Evolutionary conservation across 2,113 vertebrate genomes (phyloP), one percentile per base, ranked within the genome.

Genomic region (Piprites chloris): DNA sequence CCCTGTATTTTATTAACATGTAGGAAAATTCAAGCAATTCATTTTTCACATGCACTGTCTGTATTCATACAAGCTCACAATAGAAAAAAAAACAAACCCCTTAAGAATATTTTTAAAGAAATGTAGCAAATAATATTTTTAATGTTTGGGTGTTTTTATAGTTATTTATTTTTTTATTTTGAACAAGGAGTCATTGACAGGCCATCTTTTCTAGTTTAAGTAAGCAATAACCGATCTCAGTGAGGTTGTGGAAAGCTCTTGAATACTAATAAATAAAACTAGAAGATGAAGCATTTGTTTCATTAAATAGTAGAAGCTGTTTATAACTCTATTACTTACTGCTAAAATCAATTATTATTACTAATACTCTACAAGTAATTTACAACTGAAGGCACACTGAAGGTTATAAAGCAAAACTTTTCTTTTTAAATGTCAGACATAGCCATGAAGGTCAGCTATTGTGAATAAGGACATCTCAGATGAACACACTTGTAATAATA

Each of bases 321-420:
- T 98, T 98, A 97, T 98, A 98, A 98, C 95, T 98, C 95, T 97
- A 89, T 97, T 98, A 97, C 96, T 97, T 98, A 97, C 96, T 97
- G 89, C 97, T 97, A 97, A 98, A 98, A 98, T 98, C 96, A 97
- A 97, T 98, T 97, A 97, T 97, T 98, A 98, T 97, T 98, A 96
- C 97, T 98, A 97, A 97, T 97, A 96, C 91, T 94, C 61, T 82
- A 61, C 59, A 67, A 92, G 75, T 97, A 97, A 97, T 97, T 98
- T 98, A 96, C 96, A 97, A 94, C 59, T 92, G 88, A 97, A 98
- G 96, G 72, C 72, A 95, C 59, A 32, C 74, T 91, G 93, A 95
- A 94, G 87, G 94, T 93, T 97, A 46, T 97, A 95, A 97, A 95
- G 91, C 90, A 94, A 85, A 97, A 97, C 92, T 96, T 97, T 97